A percentile compares a stretch with the other conserved stretches of the same genome.
These are phyloP conservation scores for Meriones unguiculatus DNA, from an alignment of 2,113 vertebrate species.

Conservation along the genomic window DNA sequence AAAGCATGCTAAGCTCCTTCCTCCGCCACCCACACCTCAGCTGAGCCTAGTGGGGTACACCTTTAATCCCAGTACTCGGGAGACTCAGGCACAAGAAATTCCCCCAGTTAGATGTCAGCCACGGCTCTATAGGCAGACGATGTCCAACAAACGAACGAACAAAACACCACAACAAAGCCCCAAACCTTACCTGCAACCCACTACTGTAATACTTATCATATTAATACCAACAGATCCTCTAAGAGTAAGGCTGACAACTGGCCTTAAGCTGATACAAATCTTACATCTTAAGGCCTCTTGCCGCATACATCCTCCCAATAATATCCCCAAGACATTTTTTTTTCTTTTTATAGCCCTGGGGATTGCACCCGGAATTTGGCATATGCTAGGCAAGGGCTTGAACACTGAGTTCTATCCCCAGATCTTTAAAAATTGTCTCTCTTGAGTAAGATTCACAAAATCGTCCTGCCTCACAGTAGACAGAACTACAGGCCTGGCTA, in stretches of 20 bases:
- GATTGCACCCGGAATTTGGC: not conserved
- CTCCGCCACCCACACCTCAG: no score
- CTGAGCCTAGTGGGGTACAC: not conserved
- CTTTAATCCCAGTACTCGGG: not conserved
- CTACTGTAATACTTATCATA: not conserved
- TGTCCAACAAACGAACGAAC: not conserved
- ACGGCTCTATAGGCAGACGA: not conserved
- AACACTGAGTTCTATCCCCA: not conserved
- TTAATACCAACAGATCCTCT: constrained; percentile 4
- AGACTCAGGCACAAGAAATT: not conserved
- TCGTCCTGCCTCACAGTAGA: not conserved
- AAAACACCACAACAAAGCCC: not conserved
- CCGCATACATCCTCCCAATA: not conserved
- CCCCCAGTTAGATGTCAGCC: not conserved
- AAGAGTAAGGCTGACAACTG: not conserved
- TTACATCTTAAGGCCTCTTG: not conserved
- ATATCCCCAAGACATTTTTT: not conserved
- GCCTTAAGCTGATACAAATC: not conserved
- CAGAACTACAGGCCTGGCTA: not conserved
- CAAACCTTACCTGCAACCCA: not conserved
- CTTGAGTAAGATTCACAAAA: not conserved
- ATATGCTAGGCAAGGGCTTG: not conserved
- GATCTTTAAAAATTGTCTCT: not conserved
- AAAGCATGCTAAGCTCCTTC: no score
- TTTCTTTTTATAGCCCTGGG: not conserved